Evolutionary conservation across 2,797 vertebrate genomes (phyloP).

Genomic region (Denticeps clupeoides): DNA sequence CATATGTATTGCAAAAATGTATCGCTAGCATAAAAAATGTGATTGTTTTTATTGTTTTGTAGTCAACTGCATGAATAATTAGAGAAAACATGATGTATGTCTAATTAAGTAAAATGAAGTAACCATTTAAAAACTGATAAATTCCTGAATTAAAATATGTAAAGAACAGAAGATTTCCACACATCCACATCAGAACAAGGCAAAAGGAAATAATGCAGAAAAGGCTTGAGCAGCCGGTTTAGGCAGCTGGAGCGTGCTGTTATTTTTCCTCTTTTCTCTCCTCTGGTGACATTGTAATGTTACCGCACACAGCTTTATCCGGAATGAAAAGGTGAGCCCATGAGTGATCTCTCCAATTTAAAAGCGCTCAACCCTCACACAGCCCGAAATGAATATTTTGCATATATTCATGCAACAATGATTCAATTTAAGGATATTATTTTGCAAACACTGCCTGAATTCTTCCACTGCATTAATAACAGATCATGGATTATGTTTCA

Average conservation of each 20-base stretch:
- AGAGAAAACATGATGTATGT: too few species aligned
- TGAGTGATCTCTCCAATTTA: constrained; percentile 99
- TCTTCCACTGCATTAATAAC: constrained; percentile 81
- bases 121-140: too few species aligned
- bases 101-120: too few species aligned
- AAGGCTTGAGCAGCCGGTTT: neutral
- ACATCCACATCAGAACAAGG: constrained; percentile 15
- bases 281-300: constrained; percentile 93
- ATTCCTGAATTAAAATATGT: too few species aligned
- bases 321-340: constrained; percentile 99
- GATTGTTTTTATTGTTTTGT: too few species aligned
- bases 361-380: constrained; percentile 99
- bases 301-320: constrained; percentile 98
- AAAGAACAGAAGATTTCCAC: neutral
- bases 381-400: constrained; percentile 99
- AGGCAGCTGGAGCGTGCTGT: constrained; percentile 20
- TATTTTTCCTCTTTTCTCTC: constrained; percentile 44
- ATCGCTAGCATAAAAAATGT: too few species aligned
- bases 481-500: constrained; percentile 59
- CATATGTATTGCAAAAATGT: too few species aligned
- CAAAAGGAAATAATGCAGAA: constrained; percentile 15
- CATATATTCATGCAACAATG: constrained; percentile 99
- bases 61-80: too few species aligned
- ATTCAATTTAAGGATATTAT: constrained; percentile 99
- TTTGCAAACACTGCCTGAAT: constrained; percentile 93